These are phyloP conservation scores for Nineta flava DNA, from an alignment of 2,888 invertebrate species.

Conservation along the genomic window DNA sequence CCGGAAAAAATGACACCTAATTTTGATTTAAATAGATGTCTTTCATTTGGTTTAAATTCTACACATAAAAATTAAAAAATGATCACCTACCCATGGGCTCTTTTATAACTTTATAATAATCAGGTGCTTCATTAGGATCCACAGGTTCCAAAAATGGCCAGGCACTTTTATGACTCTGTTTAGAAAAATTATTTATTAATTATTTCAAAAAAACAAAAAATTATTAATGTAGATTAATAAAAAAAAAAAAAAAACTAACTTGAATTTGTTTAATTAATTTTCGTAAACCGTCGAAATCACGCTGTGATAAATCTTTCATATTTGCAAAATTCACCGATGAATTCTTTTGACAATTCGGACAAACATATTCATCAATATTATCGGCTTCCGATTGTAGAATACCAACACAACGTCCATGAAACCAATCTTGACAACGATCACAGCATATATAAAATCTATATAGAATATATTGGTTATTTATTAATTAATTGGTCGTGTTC, in stretches of 20 bases:
- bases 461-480: too few species aligned
- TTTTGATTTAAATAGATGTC: too few species aligned
- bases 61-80: too few species aligned
- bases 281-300: conserved; percentile 69
- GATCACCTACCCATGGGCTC: conserved; percentile 77
- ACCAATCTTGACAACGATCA: conserved; percentile 98
- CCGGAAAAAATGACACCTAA: too few species aligned
- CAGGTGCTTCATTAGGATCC: conserved; percentile 88
- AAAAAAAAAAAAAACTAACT: conserved; percentile 35
- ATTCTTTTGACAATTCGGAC: conserved; percentile 88
- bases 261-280: conserved; percentile 81
- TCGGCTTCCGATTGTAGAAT: conserved; percentile 87
- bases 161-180: conserved; percentile 83
- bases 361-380: conserved; percentile 89
- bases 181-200: too few species aligned
- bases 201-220: too few species aligned
- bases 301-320: conserved; percentile 64
- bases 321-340: conserved; percentile 80
- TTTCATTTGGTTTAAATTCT: too few species aligned
- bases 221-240: too few species aligned
- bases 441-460: conserved; percentile 95
- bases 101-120: conserved; percentile 90
- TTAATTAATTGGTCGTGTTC: too few species aligned
- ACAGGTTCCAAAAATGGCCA: conserved; percentile 98
- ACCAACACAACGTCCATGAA: conserved; percentile 94